These are phyloP conservation scores for Ianthella basta DNA, from an alignment of 37 sponge, comb jelly and placozoan species.

Conservation along the genomic window DNA sequence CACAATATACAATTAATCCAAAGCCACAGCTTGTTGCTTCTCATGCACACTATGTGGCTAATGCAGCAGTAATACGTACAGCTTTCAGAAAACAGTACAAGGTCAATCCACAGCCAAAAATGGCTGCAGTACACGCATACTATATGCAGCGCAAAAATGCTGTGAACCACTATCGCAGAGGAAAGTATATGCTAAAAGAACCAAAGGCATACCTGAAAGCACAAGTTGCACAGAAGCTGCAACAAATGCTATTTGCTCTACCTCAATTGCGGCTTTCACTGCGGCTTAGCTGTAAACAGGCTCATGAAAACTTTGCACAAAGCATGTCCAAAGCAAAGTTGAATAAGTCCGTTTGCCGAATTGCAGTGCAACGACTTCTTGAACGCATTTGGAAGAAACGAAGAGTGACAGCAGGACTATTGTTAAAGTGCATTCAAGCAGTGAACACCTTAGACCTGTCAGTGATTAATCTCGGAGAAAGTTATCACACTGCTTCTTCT, in stretches of 20 bases:
- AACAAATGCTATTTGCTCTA: too few species aligned
- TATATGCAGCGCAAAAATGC: too few species aligned
- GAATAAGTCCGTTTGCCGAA: too few species aligned
- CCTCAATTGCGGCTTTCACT: neutral
- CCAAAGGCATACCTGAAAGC: too few species aligned
- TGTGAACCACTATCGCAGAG: too few species aligned
- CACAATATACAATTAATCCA: neutral
- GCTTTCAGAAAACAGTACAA: neutral
- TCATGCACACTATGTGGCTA: neutral
- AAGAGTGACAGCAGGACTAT: too few species aligned
- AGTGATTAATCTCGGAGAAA: constrained; percentile 1
- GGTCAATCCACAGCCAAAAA: neutral
- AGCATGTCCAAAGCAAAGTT: neutral
- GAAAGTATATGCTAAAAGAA: too few species aligned
- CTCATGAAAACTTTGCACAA: neutral
- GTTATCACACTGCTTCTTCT: neutral
- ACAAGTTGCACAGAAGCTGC: too few species aligned
- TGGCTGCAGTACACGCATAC: too few species aligned
- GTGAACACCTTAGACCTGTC: constrained; percentile 16
- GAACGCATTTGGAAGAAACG: too few species aligned
- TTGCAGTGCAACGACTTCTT: too few species aligned
- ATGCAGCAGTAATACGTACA: neutral
- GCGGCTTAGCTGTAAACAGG: neutral
- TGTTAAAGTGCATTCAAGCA: neutral
- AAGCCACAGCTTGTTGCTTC: neutral